Evolutionary conservation across 1,140 invertebrate species (phyloP).

Genomic region (Antheraea pernyi): DNA sequence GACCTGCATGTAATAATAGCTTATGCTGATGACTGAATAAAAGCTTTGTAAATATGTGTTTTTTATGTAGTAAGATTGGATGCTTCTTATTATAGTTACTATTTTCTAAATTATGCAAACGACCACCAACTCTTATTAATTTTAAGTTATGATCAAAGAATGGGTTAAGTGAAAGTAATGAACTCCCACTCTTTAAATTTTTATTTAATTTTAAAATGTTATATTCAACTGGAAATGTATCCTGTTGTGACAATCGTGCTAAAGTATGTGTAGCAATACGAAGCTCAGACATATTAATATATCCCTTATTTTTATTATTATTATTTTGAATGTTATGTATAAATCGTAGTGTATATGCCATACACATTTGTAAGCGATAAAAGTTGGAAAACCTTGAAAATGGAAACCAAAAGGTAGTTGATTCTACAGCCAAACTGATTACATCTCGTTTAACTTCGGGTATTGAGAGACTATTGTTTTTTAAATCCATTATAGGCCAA

Average conservation of each 20-base stretch:
- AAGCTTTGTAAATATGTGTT: constrained; percentile 14
- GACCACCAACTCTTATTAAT: constrained; percentile 10
- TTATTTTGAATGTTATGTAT: constrained; percentile 21
- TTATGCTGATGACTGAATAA: constrained; percentile 12
- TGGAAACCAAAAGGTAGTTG: not conserved
- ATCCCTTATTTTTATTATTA: constrained; percentile 10
- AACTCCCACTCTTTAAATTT: constrained; percentile 17
- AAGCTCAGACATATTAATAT: constrained; percentile 1
- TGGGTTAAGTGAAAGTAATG: constrained; percentile 20
- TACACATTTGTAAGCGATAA: constrained; percentile 5
- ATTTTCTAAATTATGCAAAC: constrained; percentile 15
- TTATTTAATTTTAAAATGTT: constrained; percentile 8
- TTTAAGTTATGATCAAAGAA: constrained; percentile 10
- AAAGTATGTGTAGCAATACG: constrained; percentile 4
- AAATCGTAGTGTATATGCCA: constrained; percentile 23
- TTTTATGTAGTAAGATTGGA: constrained; percentile 18
- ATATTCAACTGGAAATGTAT: constrained; percentile 23
- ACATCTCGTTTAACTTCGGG: not conserved
- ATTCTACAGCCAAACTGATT: not conserved
- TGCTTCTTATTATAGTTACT: constrained; percentile 14
- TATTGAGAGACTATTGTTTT: not conserved
- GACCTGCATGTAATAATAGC: constrained; percentile 19
- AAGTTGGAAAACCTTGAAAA: constrained; percentile 16
- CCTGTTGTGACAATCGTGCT: constrained; percentile 10
- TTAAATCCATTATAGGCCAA: not conserved